phyloP scores from a whole-genome alignment of 2,113 vertebrate genomes.

The Tamias sibiricus region DNA sequence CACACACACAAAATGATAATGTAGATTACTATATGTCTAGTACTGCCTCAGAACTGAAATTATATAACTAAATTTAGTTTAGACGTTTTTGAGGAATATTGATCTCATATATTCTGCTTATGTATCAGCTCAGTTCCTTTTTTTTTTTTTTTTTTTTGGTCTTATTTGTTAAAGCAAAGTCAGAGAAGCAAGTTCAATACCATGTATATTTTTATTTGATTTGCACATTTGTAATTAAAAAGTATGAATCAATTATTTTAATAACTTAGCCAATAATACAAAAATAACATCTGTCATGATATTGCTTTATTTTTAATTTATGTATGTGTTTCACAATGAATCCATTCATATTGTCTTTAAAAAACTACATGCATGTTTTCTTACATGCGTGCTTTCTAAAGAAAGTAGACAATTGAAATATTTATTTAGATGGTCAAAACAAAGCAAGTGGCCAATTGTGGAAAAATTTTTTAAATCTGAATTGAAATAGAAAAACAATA shows the following conservation, averaged over 20 bases:
- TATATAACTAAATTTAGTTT: not conserved
- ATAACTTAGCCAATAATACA: not conserved
- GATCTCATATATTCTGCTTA: not conserved
- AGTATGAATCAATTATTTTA: not conserved
- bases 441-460: not conserved
- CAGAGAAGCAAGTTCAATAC: not conserved
- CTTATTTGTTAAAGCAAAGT: not conserved
- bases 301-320: constrained; percentile 3
- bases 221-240: not conserved
- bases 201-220: not conserved
- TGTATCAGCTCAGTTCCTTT: not conserved
- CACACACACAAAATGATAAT: not conserved
- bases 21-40: not conserved
- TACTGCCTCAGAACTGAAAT: constrained; percentile 8
- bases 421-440: not conserved
- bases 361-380: not conserved
- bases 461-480: not conserved
- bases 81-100: not conserved
- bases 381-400: not conserved
- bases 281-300: not conserved
- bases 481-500: not conserved
- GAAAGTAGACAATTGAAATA: not conserved
- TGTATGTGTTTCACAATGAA: not conserved
- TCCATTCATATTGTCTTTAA: not conserved
- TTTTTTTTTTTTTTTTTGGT: not conserved